Conservation (phyloP, 2,113 vertebrate species). For the Callopanchax toddi region DNA sequence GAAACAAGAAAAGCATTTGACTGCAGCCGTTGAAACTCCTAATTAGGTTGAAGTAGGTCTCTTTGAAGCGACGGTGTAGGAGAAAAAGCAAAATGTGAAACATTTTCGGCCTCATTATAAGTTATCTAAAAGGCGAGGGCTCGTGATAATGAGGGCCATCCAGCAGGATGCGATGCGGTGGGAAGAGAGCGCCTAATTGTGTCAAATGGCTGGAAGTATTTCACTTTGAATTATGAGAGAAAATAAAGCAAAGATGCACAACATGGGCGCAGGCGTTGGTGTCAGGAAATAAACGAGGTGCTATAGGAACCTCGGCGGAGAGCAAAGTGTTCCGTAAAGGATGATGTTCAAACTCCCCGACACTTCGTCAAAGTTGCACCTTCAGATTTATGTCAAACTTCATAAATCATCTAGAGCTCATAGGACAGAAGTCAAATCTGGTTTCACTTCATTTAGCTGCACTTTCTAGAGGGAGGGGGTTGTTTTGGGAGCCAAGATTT, state of each 20-base stretch:
- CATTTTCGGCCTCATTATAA: slow-evolving; percentile 80
- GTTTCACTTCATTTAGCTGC: too few species aligned
- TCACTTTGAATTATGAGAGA: slow-evolving; percentile 71
- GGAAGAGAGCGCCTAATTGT: slow-evolving; percentile 76
- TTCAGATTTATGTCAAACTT: slow-evolving; percentile 7
- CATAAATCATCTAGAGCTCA: slow-evolving; percentile 15
- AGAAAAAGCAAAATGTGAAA: slow-evolving; percentile 77
- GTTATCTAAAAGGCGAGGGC: slow-evolving; percentile 77
- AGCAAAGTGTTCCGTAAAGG: slow-evolving; percentile 23
- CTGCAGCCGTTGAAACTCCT: slow-evolving; percentile 72
- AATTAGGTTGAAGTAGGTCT: slow-evolving; percentile 79
- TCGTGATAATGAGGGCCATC: slow-evolving; percentile 78
- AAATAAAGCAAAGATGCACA: slow-evolving; percentile 49
- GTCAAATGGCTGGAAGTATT: slow-evolving; percentile 80
- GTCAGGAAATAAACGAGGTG: slow-evolving; percentile 64
- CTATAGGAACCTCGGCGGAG: slow-evolving; percentile 36
- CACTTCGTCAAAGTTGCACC: slow-evolving; percentile 41
- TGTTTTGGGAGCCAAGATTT: too few species aligned
- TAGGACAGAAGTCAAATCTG: too few species aligned
- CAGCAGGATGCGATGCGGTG: slow-evolving; percentile 69
- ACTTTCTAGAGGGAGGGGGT: too few species aligned
- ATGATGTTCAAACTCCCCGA: slow-evolving; percentile 2
- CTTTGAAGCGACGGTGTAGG: slow-evolving; percentile 75
- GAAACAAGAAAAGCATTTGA: slow-evolving; percentile 73
- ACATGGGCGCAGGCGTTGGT: slow-evolving; percentile 52